Evolutionary conservation across 2,113 vertebrate genomes (phyloP).

Genomic region (Montifringilla adamsi): DNA sequence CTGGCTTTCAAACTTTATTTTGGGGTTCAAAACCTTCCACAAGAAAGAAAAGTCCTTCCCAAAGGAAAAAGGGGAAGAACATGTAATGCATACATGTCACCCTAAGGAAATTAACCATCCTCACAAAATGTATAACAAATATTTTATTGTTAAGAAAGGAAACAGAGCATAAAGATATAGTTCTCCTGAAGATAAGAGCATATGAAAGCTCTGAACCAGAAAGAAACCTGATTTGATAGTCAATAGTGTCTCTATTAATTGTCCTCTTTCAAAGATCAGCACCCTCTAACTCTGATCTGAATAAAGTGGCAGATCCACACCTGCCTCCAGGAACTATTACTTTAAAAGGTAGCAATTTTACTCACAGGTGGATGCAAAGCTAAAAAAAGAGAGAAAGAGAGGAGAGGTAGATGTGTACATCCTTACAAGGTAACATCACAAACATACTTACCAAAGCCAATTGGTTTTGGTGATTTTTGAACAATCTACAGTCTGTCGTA

Average conservation of each 20-base stretch:
- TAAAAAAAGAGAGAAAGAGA: neutral
- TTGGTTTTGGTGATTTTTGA: neutral
- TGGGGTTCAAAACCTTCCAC: neutral
- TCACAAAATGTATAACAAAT: neutral
- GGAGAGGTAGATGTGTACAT: fast-evolving
- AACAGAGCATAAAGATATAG: neutral
- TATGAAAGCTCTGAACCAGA: neutral
- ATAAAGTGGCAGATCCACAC: neutral
- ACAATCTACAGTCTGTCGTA: neutral
- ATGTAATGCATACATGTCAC: neutral
- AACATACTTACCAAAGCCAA: neutral
- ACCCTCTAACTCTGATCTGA: neutral
- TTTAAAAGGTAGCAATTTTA: neutral
- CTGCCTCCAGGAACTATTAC: neutral
- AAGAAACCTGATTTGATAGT: neutral
- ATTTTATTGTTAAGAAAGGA: neutral
- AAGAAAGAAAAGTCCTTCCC: neutral
- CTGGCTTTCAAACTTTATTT: neutral
- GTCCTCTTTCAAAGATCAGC: neutral
- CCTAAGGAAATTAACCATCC: neutral
- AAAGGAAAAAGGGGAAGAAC: neutral
- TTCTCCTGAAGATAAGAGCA: neutral
- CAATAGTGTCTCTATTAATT: neutral
- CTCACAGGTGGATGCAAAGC: neutral
- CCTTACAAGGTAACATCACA: neutral